Evolutionary conservation across 2,113 vertebrate species (phyloP), one percentile per base, ranked within the genome.

Genomic region (Cervus canadensis): DNA sequence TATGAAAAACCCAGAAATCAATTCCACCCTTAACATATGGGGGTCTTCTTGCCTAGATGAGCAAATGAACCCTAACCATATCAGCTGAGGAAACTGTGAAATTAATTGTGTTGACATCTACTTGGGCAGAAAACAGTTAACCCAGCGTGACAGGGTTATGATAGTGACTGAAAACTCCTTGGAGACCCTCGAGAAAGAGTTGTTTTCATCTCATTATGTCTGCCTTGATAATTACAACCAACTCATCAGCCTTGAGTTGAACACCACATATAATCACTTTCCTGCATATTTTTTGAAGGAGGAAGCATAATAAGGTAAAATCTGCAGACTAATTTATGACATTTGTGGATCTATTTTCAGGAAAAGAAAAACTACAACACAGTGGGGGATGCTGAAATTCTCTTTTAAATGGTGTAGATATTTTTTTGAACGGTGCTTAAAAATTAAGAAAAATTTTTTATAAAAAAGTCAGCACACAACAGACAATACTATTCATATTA

Each of bases 261-360:
- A 98, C 98, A 98, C 98, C 98, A 99, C 95, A 5, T 98, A 99
- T 98, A 99, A 99, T 99, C 98, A 99, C 98, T 99, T 99, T 98
- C 98, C 98, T 99, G 98, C 98, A 98, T 99, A 98, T 99, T 99
- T 99, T 99, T 98, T 98, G 98, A 98, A 98, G 98, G 98, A 99
- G 98, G 99, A 99, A 99, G 98, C 98, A 98, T 99, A 99, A 99
- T 98, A 99, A 99, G 98, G 96, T 98, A 99, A 99, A 99, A 99
- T 98, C 97, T 98, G 96, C 97, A 98, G 98, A 98, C 97, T 98
- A 99, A 99, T 99, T 99, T 99, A 98, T 98, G 98, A 97, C 99
- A 99, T 99, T 99, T 99, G 98, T 98, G 97, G 98, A 98, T 98
- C 98, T 98, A 98, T 97, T 98, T 98, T 98, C 98, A 98, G 98